Base-by-base conservation (phyloP, 2,888 invertebrate species). In the Clepsis dumicolana region DNA sequence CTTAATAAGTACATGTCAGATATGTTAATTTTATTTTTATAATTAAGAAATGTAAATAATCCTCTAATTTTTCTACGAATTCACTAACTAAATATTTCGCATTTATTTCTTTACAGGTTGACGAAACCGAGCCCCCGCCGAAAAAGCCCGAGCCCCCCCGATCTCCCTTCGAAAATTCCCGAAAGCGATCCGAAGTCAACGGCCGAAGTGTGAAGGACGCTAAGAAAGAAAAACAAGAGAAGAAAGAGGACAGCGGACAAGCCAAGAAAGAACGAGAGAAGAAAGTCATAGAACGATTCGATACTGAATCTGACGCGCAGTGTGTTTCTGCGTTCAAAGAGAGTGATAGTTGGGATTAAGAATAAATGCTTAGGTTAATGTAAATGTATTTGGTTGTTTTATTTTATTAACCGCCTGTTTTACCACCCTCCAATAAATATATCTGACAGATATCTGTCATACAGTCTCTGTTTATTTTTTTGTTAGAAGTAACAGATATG, bases 331-430 rank as follows among this genome's bases (percentile, higher is more conserved):
- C 64, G 0, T 68, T 68, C 25, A 68, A 64, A 53, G 68, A 68
- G 44, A 68, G 68, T 12, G 68, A 68, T 59, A 68, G 63, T 64
- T 68, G 68, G 68, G 68, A 68, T 64, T 68, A 44, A 59, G 53
- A 64, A 59, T 68, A 68, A 68, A 68, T 66, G 61, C 53, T 41
- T 38, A 44, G 41, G 41, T 5, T 10, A 16, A 56, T 56, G 8
- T 32, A 41, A 56, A 14, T 35, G 35, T 44, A 60, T 60, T 32
- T 10, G 5, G 18, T 35, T 5, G n/a, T 62, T 67, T 66, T 56
- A 54, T 62, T 67, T 10, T 44, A 5, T n/a, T n/a, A n/a, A n/a
- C n/a, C n/a, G n/a, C n/a, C n/a, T n/a, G n/a, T n/a, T n/a, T n/a
- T n/a, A n/a, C n/a, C n/a, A n/a, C n/a, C n/a, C n/a, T n/a, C n/a